Percentiles rank a stretch among this genome's conserved stretches.
Evolutionary conservation across 2,888 invertebrate genomes (phyloP).

Genomic region (Carabus problematicus): DNA sequence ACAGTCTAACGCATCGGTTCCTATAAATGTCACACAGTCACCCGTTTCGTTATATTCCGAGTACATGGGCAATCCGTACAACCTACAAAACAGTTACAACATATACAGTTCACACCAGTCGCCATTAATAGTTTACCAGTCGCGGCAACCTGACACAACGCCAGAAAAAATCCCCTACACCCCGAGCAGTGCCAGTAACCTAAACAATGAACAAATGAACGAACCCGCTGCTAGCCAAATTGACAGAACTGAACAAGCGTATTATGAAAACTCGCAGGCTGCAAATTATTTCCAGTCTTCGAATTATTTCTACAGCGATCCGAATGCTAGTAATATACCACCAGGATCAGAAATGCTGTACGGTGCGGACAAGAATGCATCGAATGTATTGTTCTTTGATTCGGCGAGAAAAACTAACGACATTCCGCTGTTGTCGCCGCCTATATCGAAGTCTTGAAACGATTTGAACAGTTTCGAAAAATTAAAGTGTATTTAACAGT

Average conservation of each 20-base stretch:
- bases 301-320: conserved; percentile 68
- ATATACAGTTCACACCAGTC: conserved; percentile 19
- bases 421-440: conserved; percentile 41
- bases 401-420: conserved; percentile 25
- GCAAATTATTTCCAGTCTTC: conserved; percentile 67
- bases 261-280: conserved; percentile 24
- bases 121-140: conserved; percentile 38
- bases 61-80: conserved; percentile 67
- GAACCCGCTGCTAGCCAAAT: conserved; percentile 18
- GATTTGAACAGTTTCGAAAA: not conserved
- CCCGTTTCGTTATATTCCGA: conserved; percentile 62
- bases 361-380: conserved; percentile 56
- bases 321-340: conserved; percentile 60
- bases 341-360: conserved; percentile 71
- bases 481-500: conserved; percentile 9
- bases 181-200: conserved; percentile 20
- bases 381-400: conserved; percentile 39
- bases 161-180: conserved; percentile 25
- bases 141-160: conserved; percentile 43
- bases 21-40: conserved; percentile 50
- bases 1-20: conserved; percentile 47
- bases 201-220: conserved; percentile 28
- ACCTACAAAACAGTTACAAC: conserved; percentile 50
- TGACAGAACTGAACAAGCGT: conserved; percentile 21
- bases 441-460: conserved; percentile 28